phyloP scores from a whole-genome alignment of 2,113 vertebrate species.

The Geococcyx californianus region DNA sequence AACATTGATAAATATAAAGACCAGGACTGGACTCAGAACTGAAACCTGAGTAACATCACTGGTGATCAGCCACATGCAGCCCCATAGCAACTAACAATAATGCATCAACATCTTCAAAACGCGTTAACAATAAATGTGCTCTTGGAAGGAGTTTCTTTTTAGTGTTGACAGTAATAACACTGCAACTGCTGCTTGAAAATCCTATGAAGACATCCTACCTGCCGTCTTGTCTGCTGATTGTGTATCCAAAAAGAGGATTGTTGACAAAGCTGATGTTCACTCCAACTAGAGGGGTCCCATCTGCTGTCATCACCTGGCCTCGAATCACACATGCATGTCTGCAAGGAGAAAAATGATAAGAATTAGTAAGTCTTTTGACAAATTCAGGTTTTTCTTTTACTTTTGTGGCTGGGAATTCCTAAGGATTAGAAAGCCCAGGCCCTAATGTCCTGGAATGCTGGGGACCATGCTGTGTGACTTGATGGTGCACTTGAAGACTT shows the following conservation, averaged over 20 bases:
- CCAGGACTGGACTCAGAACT: not conserved
- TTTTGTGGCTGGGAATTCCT: not conserved
- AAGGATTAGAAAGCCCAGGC: not conserved
- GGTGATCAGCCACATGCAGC: not conserved
- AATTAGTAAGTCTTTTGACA: not conserved
- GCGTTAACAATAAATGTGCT: fast-evolving
- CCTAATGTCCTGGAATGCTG: not conserved
- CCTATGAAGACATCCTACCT: conserved; percentile 77
- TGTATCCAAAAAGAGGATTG: conserved; percentile 91
- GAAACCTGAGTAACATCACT: not conserved
- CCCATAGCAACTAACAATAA: not conserved
- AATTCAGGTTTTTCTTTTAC: not conserved
- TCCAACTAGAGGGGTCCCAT: conserved; percentile 95
- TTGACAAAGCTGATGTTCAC: conserved; percentile 97
- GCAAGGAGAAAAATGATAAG: not conserved
- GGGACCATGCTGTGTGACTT: not conserved
- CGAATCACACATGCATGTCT: conserved; percentile 97
- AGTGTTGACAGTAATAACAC: not conserved
- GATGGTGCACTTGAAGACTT: not conserved
- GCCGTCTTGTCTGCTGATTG: conserved; percentile 95
- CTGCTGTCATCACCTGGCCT: conserved; percentile 95
- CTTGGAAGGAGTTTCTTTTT: not conserved
- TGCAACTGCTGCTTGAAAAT: not conserved
- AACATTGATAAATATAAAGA: not conserved
- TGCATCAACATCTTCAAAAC: not conserved